These are phyloP conservation scores for Cossypha niveicapilla DNA, from an alignment of 2,797 vertebrate genomes.

Conservation along the genomic window DNA sequence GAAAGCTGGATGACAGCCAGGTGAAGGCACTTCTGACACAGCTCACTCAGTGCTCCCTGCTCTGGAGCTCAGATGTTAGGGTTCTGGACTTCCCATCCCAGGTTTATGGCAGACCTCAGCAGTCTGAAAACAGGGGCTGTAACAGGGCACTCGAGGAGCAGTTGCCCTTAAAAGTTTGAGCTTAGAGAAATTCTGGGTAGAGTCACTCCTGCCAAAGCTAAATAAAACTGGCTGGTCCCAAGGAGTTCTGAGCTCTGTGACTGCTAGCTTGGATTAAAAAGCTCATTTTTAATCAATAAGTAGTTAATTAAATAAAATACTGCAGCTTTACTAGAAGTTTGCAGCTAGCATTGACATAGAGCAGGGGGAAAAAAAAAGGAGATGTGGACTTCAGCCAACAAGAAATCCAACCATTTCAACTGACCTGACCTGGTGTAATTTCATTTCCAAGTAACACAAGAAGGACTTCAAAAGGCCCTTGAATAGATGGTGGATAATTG, in stretches of 20 bases:
- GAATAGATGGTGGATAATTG: neutral
- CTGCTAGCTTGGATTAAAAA: neutral
- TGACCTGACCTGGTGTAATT: neutral
- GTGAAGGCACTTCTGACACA: neutral
- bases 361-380: neutral
- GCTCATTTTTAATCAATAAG: neutral
- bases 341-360: neutral
- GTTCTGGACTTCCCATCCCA: neutral
- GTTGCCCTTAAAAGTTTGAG: neutral
- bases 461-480: neutral
- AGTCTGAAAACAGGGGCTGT: neutral
- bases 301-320: neutral
- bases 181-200: neutral
- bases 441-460: neutral
- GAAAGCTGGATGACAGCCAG: neutral
- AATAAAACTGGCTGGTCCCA: neutral
- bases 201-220: neutral
- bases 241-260: neutral
- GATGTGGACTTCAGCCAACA: neutral
- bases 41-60: neutral
- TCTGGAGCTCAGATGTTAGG: neutral
- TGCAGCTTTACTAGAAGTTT: neutral
- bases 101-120: neutral
- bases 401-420: neutral
- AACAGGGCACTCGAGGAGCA: neutral